These are phyloP conservation scores for Cottus gobio DNA, from an alignment of 2,113 vertebrate species.

Conservation along the genomic window DNA sequence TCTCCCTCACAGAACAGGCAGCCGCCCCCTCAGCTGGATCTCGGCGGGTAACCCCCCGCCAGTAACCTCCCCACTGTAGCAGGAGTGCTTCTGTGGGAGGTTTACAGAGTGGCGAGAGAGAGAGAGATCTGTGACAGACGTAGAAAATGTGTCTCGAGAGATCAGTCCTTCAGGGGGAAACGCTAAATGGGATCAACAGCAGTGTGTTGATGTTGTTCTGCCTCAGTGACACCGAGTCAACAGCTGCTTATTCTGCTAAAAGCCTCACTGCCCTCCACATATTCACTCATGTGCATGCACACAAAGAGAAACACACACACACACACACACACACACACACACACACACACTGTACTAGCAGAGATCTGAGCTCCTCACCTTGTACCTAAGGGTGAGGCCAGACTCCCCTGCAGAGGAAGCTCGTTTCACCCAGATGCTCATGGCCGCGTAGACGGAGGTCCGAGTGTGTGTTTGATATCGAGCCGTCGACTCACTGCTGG, in stretches of 20 bases:
- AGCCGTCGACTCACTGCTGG: not conserved
- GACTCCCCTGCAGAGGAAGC: constrained; percentile 1
- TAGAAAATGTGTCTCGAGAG: constrained; percentile 12
- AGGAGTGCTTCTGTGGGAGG: constrained; percentile 19
- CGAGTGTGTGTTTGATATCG: not conserved
- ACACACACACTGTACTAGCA: no score
- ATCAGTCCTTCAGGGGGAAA: constrained; percentile 35
- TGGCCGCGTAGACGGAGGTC: no score
- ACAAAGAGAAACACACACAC: not conserved
- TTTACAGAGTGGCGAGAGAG: not conserved
- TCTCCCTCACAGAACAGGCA: not conserved
- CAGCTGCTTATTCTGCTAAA: constrained; percentile 33
- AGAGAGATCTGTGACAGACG: not conserved
- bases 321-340: not conserved
- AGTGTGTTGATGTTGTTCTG: constrained; percentile 33
- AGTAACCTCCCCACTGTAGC: not conserved
- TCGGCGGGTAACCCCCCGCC: not conserved
- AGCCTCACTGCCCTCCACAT: constrained; percentile 13
- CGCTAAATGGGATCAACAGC: constrained; percentile 46
- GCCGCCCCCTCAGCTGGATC: not conserved
- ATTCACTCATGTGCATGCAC: not conserved
- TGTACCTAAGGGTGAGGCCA: no score
- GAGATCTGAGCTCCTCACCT: not conserved
- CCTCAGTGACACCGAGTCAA: constrained; percentile 34
- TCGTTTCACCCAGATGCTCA: not conserved